Percentiles rank a stretch among this genome's conserved stretches.
These are phyloP conservation scores for Aegotheles bennettii DNA, from an alignment of 2,113 vertebrate genomes.

Conservation along the genomic window DNA sequence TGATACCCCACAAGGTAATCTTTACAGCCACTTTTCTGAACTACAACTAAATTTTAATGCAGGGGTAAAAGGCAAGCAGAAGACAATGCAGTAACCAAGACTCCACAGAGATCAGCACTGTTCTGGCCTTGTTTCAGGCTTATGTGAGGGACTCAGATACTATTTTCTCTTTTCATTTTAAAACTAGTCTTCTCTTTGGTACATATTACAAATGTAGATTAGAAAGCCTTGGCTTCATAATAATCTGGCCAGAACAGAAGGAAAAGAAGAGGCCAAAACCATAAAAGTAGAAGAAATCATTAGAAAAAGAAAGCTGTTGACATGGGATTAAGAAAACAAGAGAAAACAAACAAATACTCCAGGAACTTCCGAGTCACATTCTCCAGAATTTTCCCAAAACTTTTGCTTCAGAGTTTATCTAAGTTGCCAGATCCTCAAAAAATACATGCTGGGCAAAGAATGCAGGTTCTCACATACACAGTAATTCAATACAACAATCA, in stretches of 20 bases:
- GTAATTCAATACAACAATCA: not conserved
- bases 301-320: not conserved
- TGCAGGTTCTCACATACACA: not conserved
- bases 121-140: constrained; percentile 2
- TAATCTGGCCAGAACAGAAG: not conserved
- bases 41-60: not conserved
- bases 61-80: not conserved
- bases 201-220: not conserved
- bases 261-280: not conserved
- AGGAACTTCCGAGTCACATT: not conserved
- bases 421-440: not conserved
- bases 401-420: not conserved
- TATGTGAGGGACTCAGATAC: constrained; percentile 8
- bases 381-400: not conserved
- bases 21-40: not conserved
- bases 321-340: not conserved
- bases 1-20: not conserved
- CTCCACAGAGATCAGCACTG: not conserved
- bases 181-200: not conserved
- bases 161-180: not conserved
- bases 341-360: not conserved
- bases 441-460: not conserved
- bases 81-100: not conserved
- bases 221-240: not conserved
- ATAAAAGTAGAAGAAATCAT: not conserved